A percentile compares a stretch with the other conserved stretches of the same genome.
These are phyloP conservation scores for Ceratina japonica DNA, from an alignment of 1,140 invertebrate species.

Conservation along the genomic window DNA sequence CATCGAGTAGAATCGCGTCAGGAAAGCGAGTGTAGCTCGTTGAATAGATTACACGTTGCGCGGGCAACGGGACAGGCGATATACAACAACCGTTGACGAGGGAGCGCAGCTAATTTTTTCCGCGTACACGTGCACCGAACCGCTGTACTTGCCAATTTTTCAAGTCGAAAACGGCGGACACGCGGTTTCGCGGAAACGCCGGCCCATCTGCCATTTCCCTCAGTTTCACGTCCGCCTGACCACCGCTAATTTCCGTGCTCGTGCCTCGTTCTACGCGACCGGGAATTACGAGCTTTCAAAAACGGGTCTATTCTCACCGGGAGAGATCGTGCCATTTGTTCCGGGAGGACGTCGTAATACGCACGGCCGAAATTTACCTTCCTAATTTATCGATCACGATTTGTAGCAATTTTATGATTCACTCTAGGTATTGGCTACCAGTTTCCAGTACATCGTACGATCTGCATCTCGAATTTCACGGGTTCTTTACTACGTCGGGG, in stretches of 20 bases:
- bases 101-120: neutral
- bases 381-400: no score
- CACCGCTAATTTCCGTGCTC: constrained; percentile 25
- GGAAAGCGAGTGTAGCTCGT: constrained; percentile 5
- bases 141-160: neutral
- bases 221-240: constrained; percentile 24
- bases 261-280: neutral
- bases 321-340: neutral
- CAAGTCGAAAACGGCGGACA: neutral
- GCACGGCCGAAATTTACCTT: no score
- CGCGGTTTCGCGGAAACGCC: constrained; percentile 6
- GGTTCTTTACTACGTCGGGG: neutral
- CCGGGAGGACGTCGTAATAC: no score
- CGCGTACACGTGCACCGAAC: no score
- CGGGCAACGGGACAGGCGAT: neutral
- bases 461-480: neutral
- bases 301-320: neutral
- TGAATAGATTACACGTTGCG: neutral
- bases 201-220: neutral
- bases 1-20: neutral
- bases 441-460: no score
- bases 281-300: no score
- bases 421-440: no score
- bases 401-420: no score
- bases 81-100: neutral